Conservation (phyloP, 2,797 vertebrate genomes). For the Sternotherus odoratus region DNA sequence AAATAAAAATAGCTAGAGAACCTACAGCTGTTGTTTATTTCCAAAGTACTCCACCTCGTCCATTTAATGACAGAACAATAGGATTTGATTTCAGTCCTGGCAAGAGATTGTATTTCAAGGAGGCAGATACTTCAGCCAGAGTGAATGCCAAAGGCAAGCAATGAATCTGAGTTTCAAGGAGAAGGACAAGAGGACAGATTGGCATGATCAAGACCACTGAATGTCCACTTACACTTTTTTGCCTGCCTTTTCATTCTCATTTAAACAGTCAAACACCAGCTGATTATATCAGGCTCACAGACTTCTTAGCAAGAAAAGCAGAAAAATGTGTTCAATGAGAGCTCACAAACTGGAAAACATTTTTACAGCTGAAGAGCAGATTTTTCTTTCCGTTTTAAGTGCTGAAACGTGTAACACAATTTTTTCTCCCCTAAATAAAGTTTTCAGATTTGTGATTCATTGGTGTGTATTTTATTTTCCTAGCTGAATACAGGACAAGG, state of each 20-base stretch:
- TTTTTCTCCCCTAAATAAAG: not conserved
- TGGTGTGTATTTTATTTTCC: not conserved
- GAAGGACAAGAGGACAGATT: conserved; percentile 4
- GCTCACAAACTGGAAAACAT: conserved; percentile 44
- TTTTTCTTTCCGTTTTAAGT: conserved; percentile 49
- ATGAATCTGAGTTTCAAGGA: not conserved
- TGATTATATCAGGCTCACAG: not conserved
- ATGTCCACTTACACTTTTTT: not conserved
- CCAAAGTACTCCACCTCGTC: not conserved
- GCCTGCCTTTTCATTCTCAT: not conserved
- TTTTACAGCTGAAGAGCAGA: conserved; percentile 50
- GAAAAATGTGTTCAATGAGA: conserved; percentile 33
- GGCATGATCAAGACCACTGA: not conserved
- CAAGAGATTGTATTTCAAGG: conserved; percentile 16
- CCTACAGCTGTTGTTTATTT: conserved; percentile 61
- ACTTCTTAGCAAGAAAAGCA: not conserved
- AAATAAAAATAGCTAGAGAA: conserved; percentile 71
- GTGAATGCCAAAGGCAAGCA: conserved; percentile 32
- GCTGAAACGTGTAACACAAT: not conserved
- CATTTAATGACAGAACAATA: conserved; percentile 62
- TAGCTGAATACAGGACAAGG: not conserved
- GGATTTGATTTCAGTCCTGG: conserved; percentile 59
- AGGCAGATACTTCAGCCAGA: conserved; percentile 35
- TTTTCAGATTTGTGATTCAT: not conserved
- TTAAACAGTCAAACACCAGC: not conserved